These are phyloP conservation scores for Musca domestica DNA, from an alignment of 1,140 invertebrate genomes.

Conservation along the genomic window DNA sequence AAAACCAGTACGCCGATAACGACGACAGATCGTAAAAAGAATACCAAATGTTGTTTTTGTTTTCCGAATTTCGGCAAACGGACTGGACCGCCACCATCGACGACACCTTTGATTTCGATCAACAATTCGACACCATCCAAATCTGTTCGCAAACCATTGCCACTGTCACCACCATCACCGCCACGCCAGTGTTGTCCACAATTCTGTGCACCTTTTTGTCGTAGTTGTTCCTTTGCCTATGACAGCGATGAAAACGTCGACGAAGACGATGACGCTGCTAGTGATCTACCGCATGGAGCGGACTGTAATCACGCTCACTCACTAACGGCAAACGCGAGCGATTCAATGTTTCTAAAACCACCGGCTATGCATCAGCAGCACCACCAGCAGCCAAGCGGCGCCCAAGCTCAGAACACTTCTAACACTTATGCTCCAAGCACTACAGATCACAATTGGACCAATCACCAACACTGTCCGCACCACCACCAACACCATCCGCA, in stretches of 20 bases:
- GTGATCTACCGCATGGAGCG: background rate
- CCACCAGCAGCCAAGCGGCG: background rate
- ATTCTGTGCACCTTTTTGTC: constrained; percentile 11
- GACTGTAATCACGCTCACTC: background rate
- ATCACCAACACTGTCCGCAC: constrained; percentile 34
- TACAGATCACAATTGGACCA: constrained; percentile 38
- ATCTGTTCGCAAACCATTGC: background rate
- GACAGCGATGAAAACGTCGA: constrained; percentile 1
- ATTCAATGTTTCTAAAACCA: background rate
- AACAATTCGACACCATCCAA: background rate
- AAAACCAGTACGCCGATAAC: background rate
- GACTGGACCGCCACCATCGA: background rate
- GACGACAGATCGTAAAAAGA: background rate
- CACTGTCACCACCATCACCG: constrained; percentile 9
- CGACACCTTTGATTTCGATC: background rate
- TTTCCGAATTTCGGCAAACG: background rate
- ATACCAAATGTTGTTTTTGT: background rate
- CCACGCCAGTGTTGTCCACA: constrained; percentile 1
- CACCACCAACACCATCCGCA: constrained; percentile 45
- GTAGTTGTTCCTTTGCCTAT: constrained; percentile 3
- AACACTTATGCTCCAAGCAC: constrained; percentile 18
- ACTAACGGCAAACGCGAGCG: background rate
- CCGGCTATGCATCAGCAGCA: background rate
- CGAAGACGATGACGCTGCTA: background rate
- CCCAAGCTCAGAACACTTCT: background rate